Percentiles rank a stretch among this genome's conserved stretches.
These are phyloP conservation scores for Tachysurus fulvidraco DNA, from an alignment of 2,113 vertebrate genomes.

Conservation along the genomic window DNA sequence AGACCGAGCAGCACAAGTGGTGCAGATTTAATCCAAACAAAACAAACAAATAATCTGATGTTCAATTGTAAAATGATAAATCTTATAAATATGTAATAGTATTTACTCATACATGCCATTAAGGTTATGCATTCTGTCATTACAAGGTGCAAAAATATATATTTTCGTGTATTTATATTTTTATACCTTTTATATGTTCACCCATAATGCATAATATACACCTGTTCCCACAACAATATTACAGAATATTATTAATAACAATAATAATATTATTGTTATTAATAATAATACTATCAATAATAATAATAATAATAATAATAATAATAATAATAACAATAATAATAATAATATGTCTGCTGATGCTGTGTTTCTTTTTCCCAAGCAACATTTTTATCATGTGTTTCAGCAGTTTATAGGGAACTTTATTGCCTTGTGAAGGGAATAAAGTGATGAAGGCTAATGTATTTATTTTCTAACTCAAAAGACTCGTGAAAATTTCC, in stretches of 20 bases:
- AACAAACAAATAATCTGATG: background rate
- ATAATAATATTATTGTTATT: no score
- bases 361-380: background rate
- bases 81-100: background rate
- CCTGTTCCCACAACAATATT: background rate
- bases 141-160: background rate
- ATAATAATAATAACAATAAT: no score
- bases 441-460: background rate
- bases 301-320: no score
- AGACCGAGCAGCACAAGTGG: background rate
- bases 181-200: background rate
- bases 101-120: background rate
- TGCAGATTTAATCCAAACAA: background rate
- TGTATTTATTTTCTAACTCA: background rate
- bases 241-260: background rate
- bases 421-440: slow-evolving; percentile 12
- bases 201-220: background rate
- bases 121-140: background rate
- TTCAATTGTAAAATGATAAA: background rate
- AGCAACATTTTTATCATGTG: background rate
- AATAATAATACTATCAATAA: no score
- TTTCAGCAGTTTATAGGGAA: slow-evolving; percentile 9
- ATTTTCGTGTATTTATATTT: background rate
- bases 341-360: background rate
- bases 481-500: background rate